A percentile compares a stretch with the other conserved stretches of the same genome.
phyloP scores from a whole-genome alignment of 2,113 vertebrate genomes.

The Syngnathus scovelli region DNA sequence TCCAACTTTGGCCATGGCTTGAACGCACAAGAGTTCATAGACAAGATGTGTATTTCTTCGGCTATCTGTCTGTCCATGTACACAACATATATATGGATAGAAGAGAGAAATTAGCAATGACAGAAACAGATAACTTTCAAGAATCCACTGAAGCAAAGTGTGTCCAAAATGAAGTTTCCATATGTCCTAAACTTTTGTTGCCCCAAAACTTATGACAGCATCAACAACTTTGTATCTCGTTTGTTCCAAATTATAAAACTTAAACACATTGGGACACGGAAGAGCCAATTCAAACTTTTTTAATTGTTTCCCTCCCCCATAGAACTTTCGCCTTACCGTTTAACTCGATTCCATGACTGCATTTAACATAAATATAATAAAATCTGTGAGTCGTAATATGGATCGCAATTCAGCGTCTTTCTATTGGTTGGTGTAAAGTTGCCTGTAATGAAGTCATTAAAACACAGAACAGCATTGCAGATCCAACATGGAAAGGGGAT shows the following conservation, averaged over 20 bases:
- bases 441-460: constrained; percentile 68
- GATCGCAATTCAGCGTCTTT: constrained; percentile 62
- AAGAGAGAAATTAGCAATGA: constrained; percentile 58
- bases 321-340: not conserved
- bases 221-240: constrained; percentile 49
- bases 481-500: constrained; percentile 41
- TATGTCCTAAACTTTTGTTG: constrained; percentile 56
- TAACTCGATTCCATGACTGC: constrained; percentile 54
- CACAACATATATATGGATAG: constrained; percentile 24
- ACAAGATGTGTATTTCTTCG: constrained; percentile 15
- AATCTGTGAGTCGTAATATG: constrained; percentile 62
- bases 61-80: constrained; percentile 26
- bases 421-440: constrained; percentile 62
- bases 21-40: constrained; percentile 12
- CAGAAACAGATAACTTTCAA: constrained; percentile 66
- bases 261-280: constrained; percentile 12
- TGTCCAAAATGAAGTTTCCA: constrained; percentile 67
- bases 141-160: constrained; percentile 63
- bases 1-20: constrained; percentile 59
- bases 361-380: constrained; percentile 57
- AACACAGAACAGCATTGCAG: constrained; percentile 53
- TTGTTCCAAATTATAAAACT: constrained; percentile 50
- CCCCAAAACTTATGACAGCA: constrained; percentile 55
- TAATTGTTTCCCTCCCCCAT: constrained; percentile 27
- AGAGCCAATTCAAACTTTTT: not conserved